phyloP scores from a whole-genome alignment of 2,113 vertebrate species.

The Stomatorhinus ivindoensis region DNA sequence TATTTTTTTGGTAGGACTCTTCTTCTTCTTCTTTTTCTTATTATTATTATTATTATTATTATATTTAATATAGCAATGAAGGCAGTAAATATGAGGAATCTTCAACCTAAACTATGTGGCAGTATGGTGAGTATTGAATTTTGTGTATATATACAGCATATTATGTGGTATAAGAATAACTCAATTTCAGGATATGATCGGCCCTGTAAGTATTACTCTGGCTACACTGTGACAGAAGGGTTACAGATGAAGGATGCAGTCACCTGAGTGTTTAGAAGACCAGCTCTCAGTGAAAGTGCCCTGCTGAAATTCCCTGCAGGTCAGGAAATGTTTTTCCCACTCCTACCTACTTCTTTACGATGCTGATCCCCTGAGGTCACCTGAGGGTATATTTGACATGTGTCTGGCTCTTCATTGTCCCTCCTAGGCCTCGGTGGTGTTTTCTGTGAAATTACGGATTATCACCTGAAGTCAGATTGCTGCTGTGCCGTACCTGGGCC shows the following conservation, averaged over 20 bases:
- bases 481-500: too few species aligned
- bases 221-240: not conserved
- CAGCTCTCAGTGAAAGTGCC: not conserved
- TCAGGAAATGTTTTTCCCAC: not conserved
- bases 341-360: not conserved
- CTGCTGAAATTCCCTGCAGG: not conserved
- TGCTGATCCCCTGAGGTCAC: not conserved
- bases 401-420: not conserved
- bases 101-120: not conserved
- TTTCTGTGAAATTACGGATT: not conserved
- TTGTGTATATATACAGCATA: not conserved
- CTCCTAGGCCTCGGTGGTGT: not conserved
- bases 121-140: not conserved
- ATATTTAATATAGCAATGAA: not conserved
- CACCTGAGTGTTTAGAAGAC: not conserved
- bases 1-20: too few species aligned
- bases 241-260: not conserved
- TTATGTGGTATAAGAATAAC: not conserved
- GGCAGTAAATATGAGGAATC: not conserved
- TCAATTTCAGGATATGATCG: not conserved
- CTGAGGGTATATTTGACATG: not conserved
- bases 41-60: not conserved
- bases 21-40: too few species aligned
- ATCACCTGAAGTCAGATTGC: too few species aligned
- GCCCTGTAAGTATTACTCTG: not conserved